Evolutionary conservation across 2,888 invertebrate species (phyloP).

Genomic region (Acrocyrtus sp.): DNA sequence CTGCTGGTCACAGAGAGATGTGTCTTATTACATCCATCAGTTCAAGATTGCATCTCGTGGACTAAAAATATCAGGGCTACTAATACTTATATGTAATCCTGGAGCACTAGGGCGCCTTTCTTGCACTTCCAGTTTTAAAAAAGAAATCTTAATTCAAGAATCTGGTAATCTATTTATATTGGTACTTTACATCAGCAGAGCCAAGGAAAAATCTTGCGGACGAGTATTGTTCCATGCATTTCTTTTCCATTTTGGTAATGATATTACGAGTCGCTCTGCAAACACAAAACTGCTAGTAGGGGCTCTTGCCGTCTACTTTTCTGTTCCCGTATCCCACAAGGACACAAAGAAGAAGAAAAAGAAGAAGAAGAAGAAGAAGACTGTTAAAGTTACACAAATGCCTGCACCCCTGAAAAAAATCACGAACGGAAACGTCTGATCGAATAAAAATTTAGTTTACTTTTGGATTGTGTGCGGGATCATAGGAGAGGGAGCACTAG

Average conservation of each 20-base stretch:
- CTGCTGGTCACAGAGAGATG: slow-evolving; percentile 30
- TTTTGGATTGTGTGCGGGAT: background rate
- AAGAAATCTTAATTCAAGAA: background rate
- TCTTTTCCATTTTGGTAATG: too few relatives aligned
- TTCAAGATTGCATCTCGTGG: slow-evolving; percentile 26
- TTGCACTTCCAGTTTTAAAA: background rate
- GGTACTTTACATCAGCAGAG: background rate
- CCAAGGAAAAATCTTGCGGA: background rate
- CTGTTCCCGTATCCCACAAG: background rate
- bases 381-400: background rate
- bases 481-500: too few relatives aligned
- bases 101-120: background rate
- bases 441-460: background rate
- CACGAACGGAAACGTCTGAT: background rate
- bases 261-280: too few relatives aligned
- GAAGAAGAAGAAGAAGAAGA: background rate
- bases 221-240: background rate
- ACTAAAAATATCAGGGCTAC: background rate
- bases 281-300: background rate
- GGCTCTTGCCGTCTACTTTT: background rate
- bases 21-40: slow-evolving; percentile 25
- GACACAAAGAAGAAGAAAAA: background rate
- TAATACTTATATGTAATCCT: background rate
- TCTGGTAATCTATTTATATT: background rate
- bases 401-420: background rate